Evolutionary conservation across 30 jellyfish, hydroid and myxozoan species (phyloP).

Genomic region (Aurelia aurita): DNA sequence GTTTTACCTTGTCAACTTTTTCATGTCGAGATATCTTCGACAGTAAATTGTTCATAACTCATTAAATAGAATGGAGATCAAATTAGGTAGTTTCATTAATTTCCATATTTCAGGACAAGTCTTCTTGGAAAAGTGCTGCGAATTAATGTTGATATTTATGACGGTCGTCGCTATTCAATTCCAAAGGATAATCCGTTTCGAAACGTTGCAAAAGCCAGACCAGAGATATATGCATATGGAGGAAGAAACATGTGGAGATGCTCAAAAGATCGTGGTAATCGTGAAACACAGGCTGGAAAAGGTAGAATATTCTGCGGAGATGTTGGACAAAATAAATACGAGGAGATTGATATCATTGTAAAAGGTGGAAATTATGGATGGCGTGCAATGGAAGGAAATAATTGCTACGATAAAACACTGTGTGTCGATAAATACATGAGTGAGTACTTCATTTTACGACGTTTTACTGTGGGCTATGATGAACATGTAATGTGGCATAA

Average conservation of each 20-base stretch:
- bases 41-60: too few relatives aligned
- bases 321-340: conserved; percentile 89
- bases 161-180: conserved; percentile 73
- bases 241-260: conserved; percentile 95
- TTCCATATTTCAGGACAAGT: conserved; percentile 48
- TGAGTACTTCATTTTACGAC: not conserved
- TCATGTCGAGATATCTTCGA: too few relatives aligned
- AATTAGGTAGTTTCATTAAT: too few relatives aligned
- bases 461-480: too few relatives aligned
- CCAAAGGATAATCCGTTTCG: conserved; percentile 91
- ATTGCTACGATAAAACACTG: conserved; percentile 76
- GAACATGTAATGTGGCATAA: too few relatives aligned
- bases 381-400: conserved; percentile 90
- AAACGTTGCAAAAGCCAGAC: conserved; percentile 29
- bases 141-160: conserved; percentile 84
- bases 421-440: conserved; percentile 64
- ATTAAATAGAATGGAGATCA: too few relatives aligned
- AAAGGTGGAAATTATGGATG: conserved; percentile 98
- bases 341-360: conserved; percentile 85
- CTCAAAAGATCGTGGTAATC: conserved; percentile 83
- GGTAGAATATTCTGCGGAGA: conserved; percentile 96
- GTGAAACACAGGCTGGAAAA: conserved; percentile 34
- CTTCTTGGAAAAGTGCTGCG: conserved; percentile 91
- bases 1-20: too few relatives aligned
- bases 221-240: conserved; percentile 94